phyloP scores from a whole-genome alignment of 2,113 vertebrate species.

The Mus pahari region DNA sequence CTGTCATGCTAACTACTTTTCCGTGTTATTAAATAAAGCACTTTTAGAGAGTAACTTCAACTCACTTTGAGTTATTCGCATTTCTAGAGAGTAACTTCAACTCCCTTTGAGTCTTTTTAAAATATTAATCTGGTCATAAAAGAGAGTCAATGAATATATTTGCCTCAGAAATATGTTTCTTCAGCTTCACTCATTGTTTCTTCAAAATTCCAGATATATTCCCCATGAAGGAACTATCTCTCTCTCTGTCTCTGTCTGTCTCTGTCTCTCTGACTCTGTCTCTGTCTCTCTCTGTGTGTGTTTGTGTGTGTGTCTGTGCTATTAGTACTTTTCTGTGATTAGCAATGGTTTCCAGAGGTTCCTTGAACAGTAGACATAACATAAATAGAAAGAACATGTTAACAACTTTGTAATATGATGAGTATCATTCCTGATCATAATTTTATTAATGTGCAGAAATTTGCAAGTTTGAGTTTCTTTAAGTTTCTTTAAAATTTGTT shows the following conservation, averaged over 20 bases:
- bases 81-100: neutral
- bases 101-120: neutral
- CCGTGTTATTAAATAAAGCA: constrained; percentile 30
- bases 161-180: neutral
- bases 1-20: neutral
- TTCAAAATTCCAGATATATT: neutral
- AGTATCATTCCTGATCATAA: neutral
- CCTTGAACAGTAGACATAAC: neutral
- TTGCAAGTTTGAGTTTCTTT: neutral
- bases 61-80: neutral
- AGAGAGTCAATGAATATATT: neutral
- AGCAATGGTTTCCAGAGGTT: neutral
- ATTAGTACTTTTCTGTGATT: neutral
- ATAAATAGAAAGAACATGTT: neutral
- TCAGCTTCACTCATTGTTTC: neutral
- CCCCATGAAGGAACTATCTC: too few species aligned
- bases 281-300: too few species aligned
- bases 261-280: too few species aligned
- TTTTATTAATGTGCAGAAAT: neutral
- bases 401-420: neutral
- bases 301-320: neutral
- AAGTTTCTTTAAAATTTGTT: neutral
- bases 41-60: neutral
- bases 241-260: too few species aligned
- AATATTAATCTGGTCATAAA: constrained; percentile 3